Percentiles rank a stretch among this genome's conserved stretches.
These are phyloP conservation scores for Chlorodrepanis virens DNA, from an alignment of 2,113 vertebrate genomes.

Conservation along the genomic window DNA sequence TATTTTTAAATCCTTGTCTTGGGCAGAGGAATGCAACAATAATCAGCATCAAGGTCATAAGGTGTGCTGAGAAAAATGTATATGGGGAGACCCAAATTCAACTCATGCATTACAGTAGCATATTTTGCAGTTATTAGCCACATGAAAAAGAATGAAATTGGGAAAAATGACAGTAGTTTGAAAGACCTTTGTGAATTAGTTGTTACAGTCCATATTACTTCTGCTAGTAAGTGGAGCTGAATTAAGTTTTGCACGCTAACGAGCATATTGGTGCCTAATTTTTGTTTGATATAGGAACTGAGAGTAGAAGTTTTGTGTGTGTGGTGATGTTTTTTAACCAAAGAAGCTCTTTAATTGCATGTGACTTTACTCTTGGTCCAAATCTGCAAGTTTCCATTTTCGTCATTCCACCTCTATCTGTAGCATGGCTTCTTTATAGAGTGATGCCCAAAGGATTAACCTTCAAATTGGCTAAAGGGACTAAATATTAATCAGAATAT, in stretches of 20 bases:
- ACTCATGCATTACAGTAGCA: background rate
- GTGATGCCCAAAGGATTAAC: background rate
- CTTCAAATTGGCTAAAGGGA: background rate
- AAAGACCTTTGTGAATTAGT: background rate
- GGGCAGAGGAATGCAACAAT: background rate
- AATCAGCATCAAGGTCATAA: background rate
- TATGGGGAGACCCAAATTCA: background rate
- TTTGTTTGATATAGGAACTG: background rate
- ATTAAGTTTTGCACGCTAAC: background rate
- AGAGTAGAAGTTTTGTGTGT: fast-evolving
- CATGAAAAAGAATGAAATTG: background rate
- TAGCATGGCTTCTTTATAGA: background rate
- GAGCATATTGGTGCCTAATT: background rate
- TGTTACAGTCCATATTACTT: background rate
- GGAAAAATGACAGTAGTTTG: background rate
- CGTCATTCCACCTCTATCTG: background rate
- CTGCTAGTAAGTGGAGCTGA: background rate
- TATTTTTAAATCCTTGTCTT: background rate
- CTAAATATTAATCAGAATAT: background rate
- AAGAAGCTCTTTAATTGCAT: background rate
- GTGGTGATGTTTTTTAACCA: background rate
- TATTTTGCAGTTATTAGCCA: background rate
- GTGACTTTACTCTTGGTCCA: background rate
- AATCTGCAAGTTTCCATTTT: background rate
- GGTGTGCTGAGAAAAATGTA: background rate